Base-by-base conservation (phyloP, 2,888 invertebrate genomes). In the Ectropis crepuscularia region DNA sequence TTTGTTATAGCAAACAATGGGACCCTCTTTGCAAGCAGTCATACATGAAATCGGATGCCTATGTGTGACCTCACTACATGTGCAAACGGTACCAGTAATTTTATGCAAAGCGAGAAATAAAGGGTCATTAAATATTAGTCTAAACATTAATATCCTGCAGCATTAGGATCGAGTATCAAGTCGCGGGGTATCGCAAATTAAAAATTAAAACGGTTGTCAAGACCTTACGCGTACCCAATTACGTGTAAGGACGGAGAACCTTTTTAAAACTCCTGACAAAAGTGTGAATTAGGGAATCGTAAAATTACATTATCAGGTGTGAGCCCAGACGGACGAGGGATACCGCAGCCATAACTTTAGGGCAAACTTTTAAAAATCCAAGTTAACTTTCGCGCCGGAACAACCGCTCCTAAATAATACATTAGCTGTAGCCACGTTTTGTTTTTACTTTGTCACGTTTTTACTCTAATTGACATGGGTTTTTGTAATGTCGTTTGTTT, bases 341-440 rank as follows among this genome's bases (percentile, higher is more conserved):
- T 79, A 82, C 84, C 81, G 83, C 82, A 78, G 75, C 72, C 75
- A 80, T 80, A 90, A 90, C 86, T 88, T 90, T 81, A 70, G 68
- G 76, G 75, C 80, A 83, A 92, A 92, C 88, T 92, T 92, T 90
- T 91, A 90, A 92, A 92, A 92, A 91, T 87, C 89, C 78, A 90
- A 90, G 91, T 89, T 87, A 87, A 91, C 90, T 90, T 89, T 80
- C 74, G 73, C 74, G 72, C 79, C 78, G 82, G 74, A 76, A 77
- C 74, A 73, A 73, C 75, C 74, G 73, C 69, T 68, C 72, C 83
- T 83, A 86, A 87, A 90, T 90, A 88, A 90, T 90, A 89, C 87
- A 90, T 90, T 87, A 83, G 83, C 80, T 75, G 75, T 73, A 75
- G 78, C 77, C 76, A 72, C 78, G 81, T 84, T 87, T 86, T 84